These are phyloP conservation scores for Stomatorhinus walkeri DNA, from an alignment of 2,797 vertebrate species.

Conservation along the genomic window DNA sequence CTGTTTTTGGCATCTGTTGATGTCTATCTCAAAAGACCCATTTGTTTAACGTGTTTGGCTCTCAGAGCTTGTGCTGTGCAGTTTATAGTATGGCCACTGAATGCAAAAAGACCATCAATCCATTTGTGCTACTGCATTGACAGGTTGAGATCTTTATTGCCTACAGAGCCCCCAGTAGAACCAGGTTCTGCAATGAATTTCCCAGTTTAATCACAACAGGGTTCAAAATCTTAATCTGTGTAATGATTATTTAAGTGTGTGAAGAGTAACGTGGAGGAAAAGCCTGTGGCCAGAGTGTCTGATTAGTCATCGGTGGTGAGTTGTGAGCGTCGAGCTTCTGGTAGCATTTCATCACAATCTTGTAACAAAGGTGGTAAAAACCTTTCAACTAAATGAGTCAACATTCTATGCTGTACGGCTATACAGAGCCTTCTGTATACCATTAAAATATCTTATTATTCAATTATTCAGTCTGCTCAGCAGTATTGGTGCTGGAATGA, in stretches of 20 bases:
- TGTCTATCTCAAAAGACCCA: background rate
- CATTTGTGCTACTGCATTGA: conserved; percentile 18
- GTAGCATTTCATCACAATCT: background rate
- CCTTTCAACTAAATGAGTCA: background rate
- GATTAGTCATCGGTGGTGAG: background rate
- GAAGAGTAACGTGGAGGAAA: background rate
- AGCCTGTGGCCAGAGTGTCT: background rate
- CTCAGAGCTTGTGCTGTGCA: conserved; percentile 41
- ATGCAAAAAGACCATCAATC: conserved; percentile 59
- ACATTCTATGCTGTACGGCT: background rate
- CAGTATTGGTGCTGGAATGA: background rate
- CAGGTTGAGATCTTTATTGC: background rate
- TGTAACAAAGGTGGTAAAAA: background rate
- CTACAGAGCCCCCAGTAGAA: background rate
- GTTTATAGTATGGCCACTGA: conserved; percentile 52
- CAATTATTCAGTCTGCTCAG: background rate
- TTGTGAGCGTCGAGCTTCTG: background rate
- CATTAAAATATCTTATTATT: background rate
- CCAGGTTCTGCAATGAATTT: background rate
- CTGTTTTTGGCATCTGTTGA: background rate
- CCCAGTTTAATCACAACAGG: background rate
- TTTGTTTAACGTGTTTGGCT: conserved; percentile 49
- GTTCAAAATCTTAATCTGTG: background rate
- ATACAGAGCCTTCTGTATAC: background rate
- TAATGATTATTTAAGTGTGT: background rate